These are phyloP conservation scores for Drosophila serrata DNA, from an alignment of 1,140 invertebrate genomes.

Conservation along the genomic window DNA sequence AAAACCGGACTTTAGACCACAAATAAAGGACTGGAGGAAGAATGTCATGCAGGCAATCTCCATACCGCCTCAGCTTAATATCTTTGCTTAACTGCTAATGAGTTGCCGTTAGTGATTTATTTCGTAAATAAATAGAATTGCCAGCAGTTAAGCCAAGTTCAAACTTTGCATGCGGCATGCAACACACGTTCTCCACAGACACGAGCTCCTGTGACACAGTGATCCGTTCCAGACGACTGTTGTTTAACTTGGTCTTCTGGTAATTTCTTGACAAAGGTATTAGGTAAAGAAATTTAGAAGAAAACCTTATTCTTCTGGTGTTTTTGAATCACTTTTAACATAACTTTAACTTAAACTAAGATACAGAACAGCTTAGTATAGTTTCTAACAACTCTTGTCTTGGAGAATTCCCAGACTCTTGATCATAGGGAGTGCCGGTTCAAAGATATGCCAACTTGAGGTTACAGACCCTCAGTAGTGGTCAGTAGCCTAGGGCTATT, in stretches of 20 bases:
- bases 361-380: not conserved
- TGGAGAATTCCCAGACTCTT: conserved; percentile 13
- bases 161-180: conserved; percentile 75
- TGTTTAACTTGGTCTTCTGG: not conserved
- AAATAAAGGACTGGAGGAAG: conserved; percentile 37
- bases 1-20: conserved; percentile 43
- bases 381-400: not conserved
- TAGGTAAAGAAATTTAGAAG: too few relatives aligned
- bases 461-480: conserved; percentile 22
- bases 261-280: not conserved
- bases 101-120: conserved; percentile 84
- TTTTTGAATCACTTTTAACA: not conserved
- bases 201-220: conserved; percentile 50
- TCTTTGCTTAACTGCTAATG: conserved; percentile 83
- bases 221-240: conserved; percentile 22
- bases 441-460: conserved; percentile 6
- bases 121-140: conserved; percentile 84
- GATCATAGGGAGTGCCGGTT: conserved; percentile 10
- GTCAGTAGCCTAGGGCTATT: conserved; percentile 62
- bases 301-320: not conserved
- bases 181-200: conserved; percentile 35
- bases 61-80: conserved; percentile 59
- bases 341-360: not conserved
- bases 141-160: conserved; percentile 60
- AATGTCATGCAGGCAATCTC: conserved; percentile 78